Percentiles rank a stretch among this genome's conserved stretches.
These are phyloP conservation scores for Ageneiosus marmoratus DNA, from an alignment of 2,113 vertebrate species.

Conservation along the genomic window DNA sequence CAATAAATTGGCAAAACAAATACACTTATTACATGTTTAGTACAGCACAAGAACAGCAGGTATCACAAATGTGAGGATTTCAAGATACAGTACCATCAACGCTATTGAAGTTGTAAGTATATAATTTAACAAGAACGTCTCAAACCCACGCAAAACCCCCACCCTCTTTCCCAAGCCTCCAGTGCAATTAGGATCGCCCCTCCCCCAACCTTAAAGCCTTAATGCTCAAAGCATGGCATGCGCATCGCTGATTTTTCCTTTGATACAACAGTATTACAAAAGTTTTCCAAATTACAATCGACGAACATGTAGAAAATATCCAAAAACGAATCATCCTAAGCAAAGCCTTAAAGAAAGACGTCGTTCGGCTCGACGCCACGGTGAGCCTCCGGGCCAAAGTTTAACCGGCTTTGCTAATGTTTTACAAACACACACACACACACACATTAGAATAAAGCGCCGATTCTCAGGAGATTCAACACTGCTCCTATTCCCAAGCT, in stretches of 20 bases:
- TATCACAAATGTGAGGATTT: not conserved
- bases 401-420: conserved; percentile 33
- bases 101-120: not conserved
- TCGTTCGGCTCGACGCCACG: not conserved
- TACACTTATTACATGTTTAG: not conserved
- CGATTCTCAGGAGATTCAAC: not conserved
- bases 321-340: not conserved
- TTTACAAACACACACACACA: not conserved
- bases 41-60: conserved; percentile 12
- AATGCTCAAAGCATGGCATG: not conserved
- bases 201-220: not conserved
- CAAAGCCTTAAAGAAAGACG: not conserved
- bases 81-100: conserved; percentile 22
- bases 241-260: not conserved
- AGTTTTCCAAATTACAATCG: not conserved
- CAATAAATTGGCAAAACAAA: not conserved
- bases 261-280: not conserved
- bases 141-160: too few species aligned
- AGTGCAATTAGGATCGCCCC: not conserved
- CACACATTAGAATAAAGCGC: not conserved
- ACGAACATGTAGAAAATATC: not conserved
- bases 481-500: not conserved
- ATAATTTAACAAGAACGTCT: not conserved
- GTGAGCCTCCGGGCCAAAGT: not conserved
- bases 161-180: too few species aligned